phyloP scores from a whole-genome alignment of 1,140 invertebrate species.

The Lepidostoma basale region DNA sequence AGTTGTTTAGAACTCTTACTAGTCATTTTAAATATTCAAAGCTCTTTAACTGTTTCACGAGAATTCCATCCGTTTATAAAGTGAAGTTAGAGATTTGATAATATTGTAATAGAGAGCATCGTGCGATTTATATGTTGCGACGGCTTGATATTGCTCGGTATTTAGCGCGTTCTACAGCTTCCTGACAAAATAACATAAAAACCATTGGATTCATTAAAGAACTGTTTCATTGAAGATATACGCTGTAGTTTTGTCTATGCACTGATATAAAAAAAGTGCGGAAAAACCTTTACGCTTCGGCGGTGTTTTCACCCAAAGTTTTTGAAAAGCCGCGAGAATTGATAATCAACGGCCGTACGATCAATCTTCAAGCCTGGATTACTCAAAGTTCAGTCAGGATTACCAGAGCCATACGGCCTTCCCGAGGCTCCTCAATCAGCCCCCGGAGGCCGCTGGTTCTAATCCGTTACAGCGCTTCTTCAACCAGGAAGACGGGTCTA shows the following conservation, averaged over 20 bases:
- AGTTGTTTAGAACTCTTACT: not conserved
- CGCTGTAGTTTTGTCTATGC: not conserved
- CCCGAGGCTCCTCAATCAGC: conserved; percentile 44
- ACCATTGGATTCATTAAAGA: not conserved
- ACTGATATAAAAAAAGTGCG: not conserved
- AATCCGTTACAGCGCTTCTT: conserved; percentile 32
- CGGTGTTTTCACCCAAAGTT: conserved; percentile 16
- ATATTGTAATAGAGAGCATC: too few species aligned
- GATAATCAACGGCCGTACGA: conserved; percentile 32
- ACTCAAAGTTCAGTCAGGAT: conserved; percentile 46
- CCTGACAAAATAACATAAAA: not conserved
- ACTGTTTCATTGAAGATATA: not conserved
- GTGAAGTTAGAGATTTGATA: too few species aligned
- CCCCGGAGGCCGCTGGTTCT: conserved; percentile 32
- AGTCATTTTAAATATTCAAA: conserved; percentile 17
- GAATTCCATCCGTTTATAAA: too few species aligned
- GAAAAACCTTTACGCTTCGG: conserved; percentile 1
- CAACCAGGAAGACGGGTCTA: conserved; percentile 6
- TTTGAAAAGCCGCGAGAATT: conserved; percentile 25
- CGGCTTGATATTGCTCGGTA: not conserved
- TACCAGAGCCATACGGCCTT: conserved; percentile 45
- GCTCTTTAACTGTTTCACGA: too few species aligned
- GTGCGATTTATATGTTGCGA: conserved; percentile 27
- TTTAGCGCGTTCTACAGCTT: not conserved
- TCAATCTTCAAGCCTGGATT: conserved; percentile 46